These are phyloP conservation scores for Coregonus sp. DNA, from an alignment of 2,797 vertebrate species.

Conservation along the genomic window DNA sequence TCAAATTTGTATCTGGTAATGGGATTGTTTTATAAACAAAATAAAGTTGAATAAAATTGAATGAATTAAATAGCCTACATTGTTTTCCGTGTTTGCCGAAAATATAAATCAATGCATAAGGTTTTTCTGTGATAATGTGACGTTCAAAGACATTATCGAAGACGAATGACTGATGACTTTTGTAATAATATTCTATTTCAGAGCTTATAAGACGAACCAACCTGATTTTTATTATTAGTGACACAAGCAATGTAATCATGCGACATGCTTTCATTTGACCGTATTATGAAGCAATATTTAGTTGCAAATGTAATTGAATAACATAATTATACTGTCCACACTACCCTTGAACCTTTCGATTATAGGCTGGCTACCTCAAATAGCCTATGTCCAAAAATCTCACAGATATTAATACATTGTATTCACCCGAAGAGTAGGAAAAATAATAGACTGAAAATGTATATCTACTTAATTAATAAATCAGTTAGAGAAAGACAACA, in stretches of 20 bases:
- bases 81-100: not conserved
- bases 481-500: not conserved
- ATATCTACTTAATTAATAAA: not conserved
- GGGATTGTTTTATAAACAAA: conserved; percentile 58
- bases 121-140: not conserved
- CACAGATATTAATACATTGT: not conserved
- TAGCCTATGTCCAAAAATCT: not conserved
- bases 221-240: not conserved
- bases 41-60: conserved; percentile 39
- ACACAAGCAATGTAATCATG: too few species aligned
- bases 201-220: not conserved
- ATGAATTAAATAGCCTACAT: not conserved
- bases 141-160: not conserved
- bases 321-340: not conserved
- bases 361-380: not conserved
- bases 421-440: not conserved
- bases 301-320: not conserved
- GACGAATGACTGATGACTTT: not conserved
- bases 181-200: not conserved
- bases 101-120: not conserved
- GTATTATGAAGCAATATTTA: not conserved
- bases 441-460: not conserved
- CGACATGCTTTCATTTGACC: not conserved
- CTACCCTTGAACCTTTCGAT: not conserved
- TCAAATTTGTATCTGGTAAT: conserved; percentile 54